Evolutionary conservation across 2,797 vertebrate species (phyloP), one percentile per base, ranked within the genome.

Genomic region (Monodelphis domestica): DNA sequence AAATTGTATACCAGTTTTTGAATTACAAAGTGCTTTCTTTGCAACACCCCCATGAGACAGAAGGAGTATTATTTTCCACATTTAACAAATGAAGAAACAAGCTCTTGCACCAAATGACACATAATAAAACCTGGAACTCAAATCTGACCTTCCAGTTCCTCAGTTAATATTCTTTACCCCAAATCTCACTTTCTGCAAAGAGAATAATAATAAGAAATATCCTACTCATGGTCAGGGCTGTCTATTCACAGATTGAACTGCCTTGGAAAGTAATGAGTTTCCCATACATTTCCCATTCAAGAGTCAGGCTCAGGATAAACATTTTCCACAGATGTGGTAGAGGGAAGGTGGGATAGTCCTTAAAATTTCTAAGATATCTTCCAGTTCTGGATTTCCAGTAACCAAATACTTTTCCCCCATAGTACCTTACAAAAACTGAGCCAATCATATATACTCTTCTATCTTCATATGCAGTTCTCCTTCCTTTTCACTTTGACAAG

Each of bases 391-490:
- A 78, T 78, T 45, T 78, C 38, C 21, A 78, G 17, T 38, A 38
- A 9, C n/a, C 12, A 1, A 12, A 7, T 28, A 28, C n/a, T 21
- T 15, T 70, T 50, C 6, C 57, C 52, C 53, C 56, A 55, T 10
- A 54, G 59, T 5, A 24, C 6, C 33, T 45, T 56, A 26, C 24
- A 10, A 0, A 28, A 95, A 70, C 45, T 38, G 10, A 53, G 0
- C 0, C 14, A n/a, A 7, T 5, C 0, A 1, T 2, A 0, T 21
- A 0, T 53, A 2, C 52, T 29, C 91, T n/a, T 50, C 0, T n/a
- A 0, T 90, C 91, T 78, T 52, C 24, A 89, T 94, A 51, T 0
- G 53, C 26, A 5, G 53, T 5, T 0, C 0, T 1, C 53, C 24
- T 3, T 59, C 38, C 88, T 0, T 15, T 28, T 51, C 0, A 1